Evolutionary conservation across 2,888 invertebrate species (phyloP).

Genomic region (Tipula confusa): DNA sequence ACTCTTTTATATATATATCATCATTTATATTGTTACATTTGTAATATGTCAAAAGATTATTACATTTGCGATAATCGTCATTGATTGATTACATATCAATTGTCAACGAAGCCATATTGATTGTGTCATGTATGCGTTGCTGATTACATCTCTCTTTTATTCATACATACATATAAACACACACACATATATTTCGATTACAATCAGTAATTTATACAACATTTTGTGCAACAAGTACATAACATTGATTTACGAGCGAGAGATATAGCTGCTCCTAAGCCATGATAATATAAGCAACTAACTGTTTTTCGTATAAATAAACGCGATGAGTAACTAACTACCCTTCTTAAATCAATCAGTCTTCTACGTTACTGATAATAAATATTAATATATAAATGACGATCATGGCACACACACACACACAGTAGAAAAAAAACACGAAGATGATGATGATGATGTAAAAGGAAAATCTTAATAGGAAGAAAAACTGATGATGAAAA

Average conservation of each 20-base stretch:
- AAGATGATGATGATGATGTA: neutral
- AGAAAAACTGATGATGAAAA: constrained; percentile 9
- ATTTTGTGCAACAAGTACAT: neutral
- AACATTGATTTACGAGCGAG: neutral
- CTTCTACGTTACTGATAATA: constrained; percentile 20
- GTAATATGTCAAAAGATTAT: neutral
- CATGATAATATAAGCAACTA: neutral
- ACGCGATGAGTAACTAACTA: constrained; percentile 3
- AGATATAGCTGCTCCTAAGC: neutral
- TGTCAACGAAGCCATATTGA: neutral
- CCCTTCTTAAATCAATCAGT: constrained; percentile 20
- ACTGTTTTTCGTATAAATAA: neutral
- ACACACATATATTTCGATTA: neutral
- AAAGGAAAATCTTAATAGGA: neutral
- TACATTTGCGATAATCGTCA: neutral
- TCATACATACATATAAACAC: neutral
- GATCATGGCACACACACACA: neutral
- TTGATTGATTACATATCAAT: neutral
- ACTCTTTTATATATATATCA: too few species aligned
- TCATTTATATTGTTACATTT: neutral
- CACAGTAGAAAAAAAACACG: neutral
- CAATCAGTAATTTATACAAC: constrained; percentile 15
- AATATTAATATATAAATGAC: constrained; percentile 20
- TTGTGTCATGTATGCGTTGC: neutral
- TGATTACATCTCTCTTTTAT: neutral